Base-by-base conservation (phyloP, 2,888 invertebrate genomes). In the Arctia plantaginis region DNA sequence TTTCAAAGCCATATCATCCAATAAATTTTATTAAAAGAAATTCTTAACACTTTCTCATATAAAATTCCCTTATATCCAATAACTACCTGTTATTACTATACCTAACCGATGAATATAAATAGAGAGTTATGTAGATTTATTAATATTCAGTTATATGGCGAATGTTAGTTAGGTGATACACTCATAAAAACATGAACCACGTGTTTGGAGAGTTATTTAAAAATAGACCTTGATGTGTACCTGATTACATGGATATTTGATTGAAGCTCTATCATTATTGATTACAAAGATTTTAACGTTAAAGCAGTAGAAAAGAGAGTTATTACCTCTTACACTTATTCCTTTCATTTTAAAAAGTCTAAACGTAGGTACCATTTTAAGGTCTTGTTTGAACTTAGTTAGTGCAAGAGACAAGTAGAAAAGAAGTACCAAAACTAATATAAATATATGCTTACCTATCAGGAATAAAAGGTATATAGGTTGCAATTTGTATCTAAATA, bases 381-480 rank as follows among this genome's bases (percentile, higher is more conserved):
- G n/a, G 20, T 8, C 8, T 51, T 55, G 51, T 55, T 55, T 55
- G 8, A 23, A 55, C 2, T 44, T 44, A 1, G 18, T 15, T 15
- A 44, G 44, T 55, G 10, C 12, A 23, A 6, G n/a, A n/a, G 10
- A 12, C 23, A 8, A 51, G 51, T 23, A 7, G 8, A 51, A 55
- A 55, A n/a, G 3, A 12, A 3, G 23, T 55, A 13, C 10, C n/a
- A n/a, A 55, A 55, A 10, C 55, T 59, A 27, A 27, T 12, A 59
- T n/a, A 55, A 23, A 23, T 55, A 55, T 55, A 59, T 27, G 8
- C n/a, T 51, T 20, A 51, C 23, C n/a, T 12, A 30, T n/a, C 6
- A 33, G 33, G 7, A 35, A 69, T 35, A 69, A 51, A 4, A 68
- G 33, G 23, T 62, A 62, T 62, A 67, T 67, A 18, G 44, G 67